Percentiles rank a stretch among this genome's conserved stretches.
phyloP scores from a whole-genome alignment of 2,113 vertebrate species.

The Calyptomena viridis region DNA sequence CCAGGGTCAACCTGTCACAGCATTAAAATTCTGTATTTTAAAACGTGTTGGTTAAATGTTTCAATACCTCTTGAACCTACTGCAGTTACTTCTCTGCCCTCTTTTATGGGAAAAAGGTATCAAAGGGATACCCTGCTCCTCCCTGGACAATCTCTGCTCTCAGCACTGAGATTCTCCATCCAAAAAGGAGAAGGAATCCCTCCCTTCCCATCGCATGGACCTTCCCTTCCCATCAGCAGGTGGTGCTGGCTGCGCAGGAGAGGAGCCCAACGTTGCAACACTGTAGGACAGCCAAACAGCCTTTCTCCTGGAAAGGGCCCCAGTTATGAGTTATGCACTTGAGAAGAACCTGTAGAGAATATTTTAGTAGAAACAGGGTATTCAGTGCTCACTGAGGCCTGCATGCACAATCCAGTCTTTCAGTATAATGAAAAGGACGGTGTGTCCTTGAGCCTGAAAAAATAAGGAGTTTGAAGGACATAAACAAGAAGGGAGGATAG shows the following conservation, averaged over 20 bases:
- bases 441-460: no score
- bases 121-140: neutral
- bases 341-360: no score
- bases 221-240: neutral
- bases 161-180: neutral
- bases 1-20: no score
- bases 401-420: no score
- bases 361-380: no score
- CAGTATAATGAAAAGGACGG: no score
- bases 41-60: neutral
- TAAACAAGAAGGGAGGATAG: no score
- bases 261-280: neutral
- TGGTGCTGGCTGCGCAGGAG: neutral
- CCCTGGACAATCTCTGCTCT: neutral
- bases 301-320: neutral
- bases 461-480: no score
- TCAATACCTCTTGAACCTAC: neutral
- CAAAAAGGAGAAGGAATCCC: neutral
- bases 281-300: accelerated
- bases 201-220: no score
- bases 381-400: no score
- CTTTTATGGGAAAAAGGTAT: neutral
- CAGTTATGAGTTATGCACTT: neutral
- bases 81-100: neutral
- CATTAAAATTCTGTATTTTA: neutral